phyloP scores from a whole-genome alignment of 2,113 vertebrate species.

The Zapornia atra region DNA sequence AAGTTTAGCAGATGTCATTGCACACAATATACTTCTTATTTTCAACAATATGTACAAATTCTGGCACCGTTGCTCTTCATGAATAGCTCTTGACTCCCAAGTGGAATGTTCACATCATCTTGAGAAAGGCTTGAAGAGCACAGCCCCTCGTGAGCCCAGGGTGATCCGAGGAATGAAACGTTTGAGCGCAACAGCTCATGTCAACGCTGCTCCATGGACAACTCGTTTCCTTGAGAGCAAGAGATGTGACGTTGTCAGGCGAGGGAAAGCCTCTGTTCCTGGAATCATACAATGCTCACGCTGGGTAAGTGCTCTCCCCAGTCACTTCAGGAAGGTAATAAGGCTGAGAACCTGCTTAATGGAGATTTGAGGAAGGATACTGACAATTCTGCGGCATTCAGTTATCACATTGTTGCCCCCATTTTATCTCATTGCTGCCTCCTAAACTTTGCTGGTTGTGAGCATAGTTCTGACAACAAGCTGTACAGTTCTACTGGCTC shows the following conservation, averaged over 20 bases:
- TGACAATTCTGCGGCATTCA: neutral
- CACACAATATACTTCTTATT: neutral
- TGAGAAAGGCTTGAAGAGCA: neutral
- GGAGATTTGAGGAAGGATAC: neutral
- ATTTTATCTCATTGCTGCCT: neutral
- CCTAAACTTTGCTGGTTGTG: neutral
- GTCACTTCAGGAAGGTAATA: neutral
- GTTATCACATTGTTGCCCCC: neutral
- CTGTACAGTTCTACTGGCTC: neutral
- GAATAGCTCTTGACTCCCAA: neutral
- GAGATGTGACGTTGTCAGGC: fast-evolving
- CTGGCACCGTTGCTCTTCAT: neutral
- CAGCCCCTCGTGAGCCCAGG: neutral
- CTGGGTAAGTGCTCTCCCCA: neutral
- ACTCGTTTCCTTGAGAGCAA: neutral
- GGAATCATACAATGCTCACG: neutral
- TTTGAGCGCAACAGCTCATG: neutral
- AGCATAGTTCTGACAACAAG: neutral
- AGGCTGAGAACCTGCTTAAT: neutral
- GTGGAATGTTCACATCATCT: neutral
- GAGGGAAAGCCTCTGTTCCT: neutral
- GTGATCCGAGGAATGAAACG: neutral
- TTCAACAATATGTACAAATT: neutral
- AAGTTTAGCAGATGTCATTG: neutral
- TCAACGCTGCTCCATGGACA: neutral